Evolutionary conservation across 2,113 vertebrate species (phyloP).

Genomic region (Strix uralensis): DNA sequence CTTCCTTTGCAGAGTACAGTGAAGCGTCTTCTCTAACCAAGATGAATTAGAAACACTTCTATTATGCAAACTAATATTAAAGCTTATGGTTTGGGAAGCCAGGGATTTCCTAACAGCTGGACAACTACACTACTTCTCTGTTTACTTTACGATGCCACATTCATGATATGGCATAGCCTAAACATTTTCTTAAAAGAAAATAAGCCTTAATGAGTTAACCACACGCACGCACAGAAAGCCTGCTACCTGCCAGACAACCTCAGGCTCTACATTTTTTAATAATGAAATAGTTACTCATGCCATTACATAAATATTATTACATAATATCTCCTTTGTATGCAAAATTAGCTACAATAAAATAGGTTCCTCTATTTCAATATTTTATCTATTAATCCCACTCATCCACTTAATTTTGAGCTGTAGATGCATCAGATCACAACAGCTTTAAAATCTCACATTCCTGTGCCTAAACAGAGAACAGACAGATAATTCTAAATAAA

Average conservation of each 20-base stretch:
- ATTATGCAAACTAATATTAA: slow-evolving; percentile 35
- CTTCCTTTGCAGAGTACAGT: neutral
- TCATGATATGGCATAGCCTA: slow-evolving; percentile 21
- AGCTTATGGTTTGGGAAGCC: slow-evolving; percentile 38
- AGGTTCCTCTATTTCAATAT: neutral
- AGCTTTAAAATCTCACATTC: neutral
- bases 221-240: slow-evolving; percentile 20
- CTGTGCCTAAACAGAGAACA: neutral
- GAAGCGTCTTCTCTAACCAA: neutral
- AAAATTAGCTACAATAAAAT: slow-evolving; percentile 12
- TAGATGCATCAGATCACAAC: neutral
- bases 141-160: slow-evolving; percentile 55
- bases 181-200: slow-evolving; percentile 41
- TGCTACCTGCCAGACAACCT: slow-evolving; percentile 57
- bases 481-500: neutral
- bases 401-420: slow-evolving; percentile 7
- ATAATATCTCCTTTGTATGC: slow-evolving; percentile 58
- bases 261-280: slow-evolving; percentile 55
- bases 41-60: slow-evolving; percentile 13
- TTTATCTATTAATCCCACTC: neutral
- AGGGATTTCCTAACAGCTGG: slow-evolving; percentile 35
- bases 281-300: slow-evolving; percentile 41
- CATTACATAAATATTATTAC: slow-evolving; percentile 67
- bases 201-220: slow-evolving; percentile 58
- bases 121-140: slow-evolving; percentile 39